phyloP scores from a whole-genome alignment of 2,888 invertebrate genomes.

The Stenoptilia bipunctidactyla region DNA sequence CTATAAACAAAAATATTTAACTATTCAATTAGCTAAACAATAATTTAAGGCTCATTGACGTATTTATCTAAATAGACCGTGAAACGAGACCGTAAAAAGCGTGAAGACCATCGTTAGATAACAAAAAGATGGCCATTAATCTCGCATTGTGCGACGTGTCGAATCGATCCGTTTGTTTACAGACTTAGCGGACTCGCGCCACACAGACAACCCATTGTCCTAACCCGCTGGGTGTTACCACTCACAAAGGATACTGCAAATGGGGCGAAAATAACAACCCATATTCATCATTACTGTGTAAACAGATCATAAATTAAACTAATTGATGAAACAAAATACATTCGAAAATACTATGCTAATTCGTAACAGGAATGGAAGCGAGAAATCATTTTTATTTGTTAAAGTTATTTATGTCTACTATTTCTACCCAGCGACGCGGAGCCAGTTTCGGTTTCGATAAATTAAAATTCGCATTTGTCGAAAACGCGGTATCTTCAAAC shows the following conservation, averaged over 20 bases:
- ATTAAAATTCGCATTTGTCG: too few species aligned
- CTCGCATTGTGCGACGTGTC: constrained; percentile 54
- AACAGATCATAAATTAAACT: constrained; percentile 52
- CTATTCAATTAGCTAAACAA: constrained; percentile 9
- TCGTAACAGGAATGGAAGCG: not conserved
- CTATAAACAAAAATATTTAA: too few species aligned
- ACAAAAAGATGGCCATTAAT: constrained; percentile 65
- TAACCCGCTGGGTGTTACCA: constrained; percentile 60
- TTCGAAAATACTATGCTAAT: not conserved
- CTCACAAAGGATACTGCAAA: constrained; percentile 50
- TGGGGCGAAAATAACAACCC: constrained; percentile 50
- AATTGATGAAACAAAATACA: constrained; percentile 1
- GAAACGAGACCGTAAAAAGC: constrained; percentile 62
- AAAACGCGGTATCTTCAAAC: too few species aligned
- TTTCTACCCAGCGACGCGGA: too few species aligned
- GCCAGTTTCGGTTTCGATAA: too few species aligned
- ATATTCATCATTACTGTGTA: constrained; percentile 47
- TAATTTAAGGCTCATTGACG: constrained; percentile 49
- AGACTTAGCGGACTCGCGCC: constrained; percentile 40
- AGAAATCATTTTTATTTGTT: constrained; percentile 4
- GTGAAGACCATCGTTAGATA: constrained; percentile 58
- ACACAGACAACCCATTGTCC: constrained; percentile 49
- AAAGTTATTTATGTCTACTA: not conserved
- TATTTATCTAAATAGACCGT: constrained; percentile 60
- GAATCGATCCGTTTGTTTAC: constrained; percentile 57